Base-by-base conservation (phyloP, 53 echinoderm and acorn worm species). In the Crossaster papposus region DNA sequence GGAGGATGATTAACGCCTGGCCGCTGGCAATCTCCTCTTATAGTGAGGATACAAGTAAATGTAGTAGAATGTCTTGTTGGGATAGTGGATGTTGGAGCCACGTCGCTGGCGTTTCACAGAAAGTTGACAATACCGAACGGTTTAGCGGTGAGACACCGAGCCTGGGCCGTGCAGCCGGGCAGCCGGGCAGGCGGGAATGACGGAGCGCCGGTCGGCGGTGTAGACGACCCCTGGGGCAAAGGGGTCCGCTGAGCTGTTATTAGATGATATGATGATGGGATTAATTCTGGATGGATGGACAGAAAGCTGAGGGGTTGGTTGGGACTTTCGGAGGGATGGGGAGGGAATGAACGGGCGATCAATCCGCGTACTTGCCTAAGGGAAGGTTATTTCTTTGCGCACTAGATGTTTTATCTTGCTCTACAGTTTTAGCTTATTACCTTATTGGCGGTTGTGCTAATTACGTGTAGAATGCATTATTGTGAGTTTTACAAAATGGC, bases 311-410 rank as follows among this genome's bases (percentile, higher is more conserved):
- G n/a, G 70, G 30, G 34, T 17, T 14, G 28, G 78, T 58, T 58
- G n/a, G n/a, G n/a, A n/a, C n/a, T n/a, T n/a, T n/a, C 17, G 51
- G n/a, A 50, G 52, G 78, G 51, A 78, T 28, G 75, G 75, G 36
- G 75, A 85, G 85, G 73, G 73, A 85, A 85, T 73, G 85, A 82
- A 82, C 82, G 82, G 68, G 82, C 82, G 82, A 65, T 65, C 82
- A 82, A 63, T 26, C 74, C 74, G 38, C 82, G 22, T 4, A 78
- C 78, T 35, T 14, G 33, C 50, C 74, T 2, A 12, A 35, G 51
- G 78, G 51, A 15, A 23, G 78, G 51, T 50, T 51, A 78, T 1
- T 50, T 28, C 50, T 13, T 35, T 0, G 51, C 74, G 1, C 4
- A 33, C 34, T 73, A 70, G 26, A 68, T 68, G 68, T 18, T 68